Conservation (phyloP, 2,888 invertebrate genomes). For the Pteria penguin region DNA sequence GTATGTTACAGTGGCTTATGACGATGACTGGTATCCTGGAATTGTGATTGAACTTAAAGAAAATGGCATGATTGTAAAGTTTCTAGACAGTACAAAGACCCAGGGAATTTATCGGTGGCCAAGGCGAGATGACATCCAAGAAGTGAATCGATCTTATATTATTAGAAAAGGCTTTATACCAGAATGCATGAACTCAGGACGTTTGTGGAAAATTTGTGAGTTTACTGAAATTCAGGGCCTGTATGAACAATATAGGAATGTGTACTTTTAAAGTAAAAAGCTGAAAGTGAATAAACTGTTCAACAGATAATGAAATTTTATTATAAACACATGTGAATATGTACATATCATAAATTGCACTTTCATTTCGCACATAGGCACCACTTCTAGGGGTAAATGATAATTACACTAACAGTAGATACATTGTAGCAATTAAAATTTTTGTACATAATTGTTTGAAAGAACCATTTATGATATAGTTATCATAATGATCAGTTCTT, state of each 20-base stretch:
- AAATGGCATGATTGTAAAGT: background rate
- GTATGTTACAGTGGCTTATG: constrained; percentile 4
- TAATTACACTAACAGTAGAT: no score
- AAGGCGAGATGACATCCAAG: background rate
- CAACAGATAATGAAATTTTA: no score
- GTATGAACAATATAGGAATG: background rate
- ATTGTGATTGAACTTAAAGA: background rate
- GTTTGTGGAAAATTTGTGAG: constrained; percentile 1
- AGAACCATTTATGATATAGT: no score
- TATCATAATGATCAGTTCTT: no score
- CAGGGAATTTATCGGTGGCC: background rate
- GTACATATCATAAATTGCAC: no score
- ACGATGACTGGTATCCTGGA: background rate
- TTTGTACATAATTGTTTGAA: no score
- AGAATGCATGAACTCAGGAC: constrained; percentile 3
- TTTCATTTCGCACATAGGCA: no score
- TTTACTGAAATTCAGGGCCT: background rate
- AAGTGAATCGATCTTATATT: background rate
- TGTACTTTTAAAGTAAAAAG: no score
- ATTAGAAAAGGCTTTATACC: constrained; percentile 2
- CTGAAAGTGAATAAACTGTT: no score
- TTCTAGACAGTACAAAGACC: background rate
- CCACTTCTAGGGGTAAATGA: no score
- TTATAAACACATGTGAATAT: no score
- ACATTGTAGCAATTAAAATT: no score